These are phyloP conservation scores for Menura novaehollandiae DNA, from an alignment of 2,113 vertebrate genomes.

Conservation along the genomic window DNA sequence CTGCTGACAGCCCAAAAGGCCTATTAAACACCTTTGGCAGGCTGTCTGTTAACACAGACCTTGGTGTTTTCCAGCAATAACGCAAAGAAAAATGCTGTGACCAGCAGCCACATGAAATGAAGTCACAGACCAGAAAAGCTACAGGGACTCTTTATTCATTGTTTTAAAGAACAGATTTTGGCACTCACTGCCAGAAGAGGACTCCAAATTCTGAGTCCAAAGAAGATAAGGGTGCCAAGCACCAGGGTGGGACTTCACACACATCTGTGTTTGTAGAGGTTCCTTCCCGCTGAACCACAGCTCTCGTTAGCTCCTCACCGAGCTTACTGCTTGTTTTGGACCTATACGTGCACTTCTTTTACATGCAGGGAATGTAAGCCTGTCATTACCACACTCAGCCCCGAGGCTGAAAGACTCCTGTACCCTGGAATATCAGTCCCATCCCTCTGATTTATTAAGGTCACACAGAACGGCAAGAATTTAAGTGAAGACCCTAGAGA, in stretches of 20 bases:
- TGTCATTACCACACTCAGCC: not conserved
- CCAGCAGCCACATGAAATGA: conserved; percentile 22
- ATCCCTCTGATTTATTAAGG: not conserved
- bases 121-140: not conserved
- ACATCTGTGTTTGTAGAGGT: not conserved
- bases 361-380: not conserved
- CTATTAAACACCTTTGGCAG: conserved; percentile 13
- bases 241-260: not conserved
- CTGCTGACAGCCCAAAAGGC: not conserved
- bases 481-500: not conserved
- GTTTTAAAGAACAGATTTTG: conserved; percentile 26
- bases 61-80: conserved; percentile 36
- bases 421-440: not conserved
- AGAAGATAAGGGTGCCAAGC: not conserved
- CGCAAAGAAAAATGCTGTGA: conserved; percentile 32
- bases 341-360: not conserved
- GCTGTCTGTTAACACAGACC: not conserved
- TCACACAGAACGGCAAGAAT: not conserved
- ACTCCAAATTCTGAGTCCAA: not conserved
- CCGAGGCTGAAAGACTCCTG: not conserved
- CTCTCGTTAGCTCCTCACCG: not conserved
- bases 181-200: not conserved
- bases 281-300: not conserved
- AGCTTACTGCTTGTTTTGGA: not conserved
- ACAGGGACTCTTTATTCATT: conserved; percentile 31